Base-by-base conservation (phyloP, 2,888 invertebrate species). In the Suillia variegata region DNA sequence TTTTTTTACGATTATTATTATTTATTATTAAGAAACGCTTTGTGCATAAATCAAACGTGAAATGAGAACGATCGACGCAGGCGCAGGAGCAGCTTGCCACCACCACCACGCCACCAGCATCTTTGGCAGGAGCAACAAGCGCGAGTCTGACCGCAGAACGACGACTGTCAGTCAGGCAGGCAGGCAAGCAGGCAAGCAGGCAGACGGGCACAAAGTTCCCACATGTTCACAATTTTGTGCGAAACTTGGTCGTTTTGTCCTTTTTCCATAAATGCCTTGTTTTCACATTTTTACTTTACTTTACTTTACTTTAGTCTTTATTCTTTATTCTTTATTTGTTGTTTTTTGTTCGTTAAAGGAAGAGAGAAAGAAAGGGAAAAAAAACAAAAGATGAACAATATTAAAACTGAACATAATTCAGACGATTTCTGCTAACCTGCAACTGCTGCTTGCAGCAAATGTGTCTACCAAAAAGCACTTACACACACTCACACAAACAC, bases 1-100 rank as follows among this genome's bases (percentile, higher is more conserved):
- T n/a, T n/a, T n/a, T n/a, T n/a, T n/a, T n/a, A n/a, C n/a, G n/a
- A n/a, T n/a, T n/a, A n/a, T n/a, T n/a, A 74, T 75, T 78, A 74
- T 76, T 77, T 77, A 78, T 76, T 74, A 75, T 73, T 74, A 71
- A 69, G 68, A 71, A 71, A 73, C 70, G 70, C 71, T 70, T 69
- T 59, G 64, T 73, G 73, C 71, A 76, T 78, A 78, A 78, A 78
- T 78, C 78, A 78, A 74, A 73, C 69, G 70, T 66, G 68, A 73
- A 75, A 74, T 67, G 67, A 71, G 69, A 74, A 64, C 54, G 38
- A 50, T 34, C 15, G 57, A 38, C 15, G 42, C 13, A 21, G 26
- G 61, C 62, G 65, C 67, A 70, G 63, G 64, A 62, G 42, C 57
- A 47, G 61, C 52, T 13, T 18, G 50, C 50, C 15, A 15, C 26